These are phyloP conservation scores for Platycheirus albimanus DNA, from an alignment of 2,888 invertebrate species.

Conservation along the genomic window DNA sequence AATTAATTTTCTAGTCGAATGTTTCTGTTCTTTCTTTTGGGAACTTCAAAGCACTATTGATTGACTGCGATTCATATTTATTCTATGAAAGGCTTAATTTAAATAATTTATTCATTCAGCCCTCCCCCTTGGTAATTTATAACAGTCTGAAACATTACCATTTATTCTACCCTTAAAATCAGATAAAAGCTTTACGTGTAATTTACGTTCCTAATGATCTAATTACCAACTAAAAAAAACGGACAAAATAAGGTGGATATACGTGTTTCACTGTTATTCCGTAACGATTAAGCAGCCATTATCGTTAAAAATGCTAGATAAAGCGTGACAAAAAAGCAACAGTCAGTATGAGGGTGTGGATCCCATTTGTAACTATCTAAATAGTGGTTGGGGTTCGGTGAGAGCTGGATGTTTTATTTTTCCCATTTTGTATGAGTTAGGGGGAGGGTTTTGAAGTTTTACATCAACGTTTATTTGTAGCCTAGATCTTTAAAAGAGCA, in stretches of 20 bases:
- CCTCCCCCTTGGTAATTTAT: too few relatives aligned
- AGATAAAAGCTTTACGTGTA: slow-evolving; percentile 57
- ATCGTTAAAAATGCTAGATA: slow-evolving; percentile 58
- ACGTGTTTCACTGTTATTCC: slow-evolving; percentile 19
- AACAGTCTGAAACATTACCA: too few relatives aligned
- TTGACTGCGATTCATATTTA: slow-evolving; percentile 4
- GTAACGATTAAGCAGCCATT: slow-evolving; percentile 57
- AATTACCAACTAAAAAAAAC: slow-evolving; percentile 40
- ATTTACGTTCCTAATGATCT: slow-evolving; percentile 55
- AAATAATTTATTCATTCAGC: too few relatives aligned
- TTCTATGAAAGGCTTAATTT: neutral
- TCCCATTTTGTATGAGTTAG: neutral
- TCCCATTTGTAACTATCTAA: neutral
- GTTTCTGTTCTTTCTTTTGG: neutral
- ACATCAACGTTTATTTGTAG: slow-evolving; percentile 13
- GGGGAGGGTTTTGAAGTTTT: neutral
- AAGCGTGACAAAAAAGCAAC: slow-evolving; percentile 11
- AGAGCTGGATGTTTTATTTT: neutral
- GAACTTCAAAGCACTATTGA: neutral
- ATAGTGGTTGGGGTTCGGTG: neutral
- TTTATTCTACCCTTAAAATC: neutral
- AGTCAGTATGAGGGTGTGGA: neutral
- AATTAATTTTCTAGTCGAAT: neutral
- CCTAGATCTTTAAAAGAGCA: neutral
- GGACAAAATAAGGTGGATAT: neutral